A percentile compares a stretch with the other conserved stretches of the same genome.
These are phyloP conservation scores for Mamestra brassicae DNA, from an alignment of 2,888 invertebrate genomes.

Conservation along the genomic window DNA sequence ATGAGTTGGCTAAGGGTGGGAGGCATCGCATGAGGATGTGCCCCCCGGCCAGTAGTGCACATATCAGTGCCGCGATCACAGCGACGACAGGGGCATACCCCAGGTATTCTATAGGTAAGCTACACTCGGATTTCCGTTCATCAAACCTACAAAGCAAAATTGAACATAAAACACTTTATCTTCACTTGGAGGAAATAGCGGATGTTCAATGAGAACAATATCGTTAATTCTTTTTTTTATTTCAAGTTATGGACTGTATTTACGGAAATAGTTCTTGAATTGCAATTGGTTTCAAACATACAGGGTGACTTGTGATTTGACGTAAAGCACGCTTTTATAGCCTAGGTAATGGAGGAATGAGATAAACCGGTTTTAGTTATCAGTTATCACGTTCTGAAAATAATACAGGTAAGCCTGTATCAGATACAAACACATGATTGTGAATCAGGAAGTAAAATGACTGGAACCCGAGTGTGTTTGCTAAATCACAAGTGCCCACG, in stretches of 20 bases:
- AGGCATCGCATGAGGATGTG: conserved; percentile 79
- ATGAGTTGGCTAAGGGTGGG: conserved; percentile 81
- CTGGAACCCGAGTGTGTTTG: no score
- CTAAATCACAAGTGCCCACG: no score
- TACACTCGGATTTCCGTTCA: conserved; percentile 77
- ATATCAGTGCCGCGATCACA: conserved; percentile 72
- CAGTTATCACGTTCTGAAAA: not conserved
- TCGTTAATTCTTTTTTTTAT: no score
- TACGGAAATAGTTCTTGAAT: conserved; percentile 15
- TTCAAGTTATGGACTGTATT: conserved; percentile 2
- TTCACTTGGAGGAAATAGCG: not conserved
- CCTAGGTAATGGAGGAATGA: not conserved
- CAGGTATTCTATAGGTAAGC: conserved; percentile 74
- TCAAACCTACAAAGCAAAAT: conserved; percentile 75
- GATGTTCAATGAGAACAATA: not conserved
- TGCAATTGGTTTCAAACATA: not conserved
- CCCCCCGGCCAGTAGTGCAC: conserved; percentile 75
- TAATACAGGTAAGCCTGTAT: not conserved
- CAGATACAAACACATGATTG: not conserved
- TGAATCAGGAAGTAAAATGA: conserved; percentile 27
- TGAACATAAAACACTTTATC: not conserved
- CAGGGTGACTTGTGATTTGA: not conserved
- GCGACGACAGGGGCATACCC: conserved; percentile 77
- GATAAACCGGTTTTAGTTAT: no score
- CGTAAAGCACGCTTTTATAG: not conserved